A percentile compares a stretch with the other conserved stretches of the same genome.
Evolutionary conservation across 2,113 vertebrate genomes (phyloP).

Genomic region (Petrocephalus microphthalmus): DNA sequence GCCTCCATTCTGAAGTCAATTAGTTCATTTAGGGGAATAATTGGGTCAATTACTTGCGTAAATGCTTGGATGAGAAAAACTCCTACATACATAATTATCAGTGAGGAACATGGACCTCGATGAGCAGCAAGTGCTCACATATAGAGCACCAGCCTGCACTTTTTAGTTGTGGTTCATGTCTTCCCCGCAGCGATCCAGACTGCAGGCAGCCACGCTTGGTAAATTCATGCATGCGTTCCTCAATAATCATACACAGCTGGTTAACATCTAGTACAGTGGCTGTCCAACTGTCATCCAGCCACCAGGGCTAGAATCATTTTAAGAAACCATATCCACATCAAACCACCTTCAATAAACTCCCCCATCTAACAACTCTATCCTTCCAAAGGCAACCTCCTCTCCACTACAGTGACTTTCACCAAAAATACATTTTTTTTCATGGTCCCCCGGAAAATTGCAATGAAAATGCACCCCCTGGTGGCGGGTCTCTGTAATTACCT

Average conservation of each 20-base stretch:
- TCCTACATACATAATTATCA: not conserved
- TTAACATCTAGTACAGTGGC: not conserved
- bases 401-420: not conserved
- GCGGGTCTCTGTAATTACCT: not conserved
- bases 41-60: not conserved
- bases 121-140: not conserved
- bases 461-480: not conserved
- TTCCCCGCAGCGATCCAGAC: not conserved
- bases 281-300: not conserved
- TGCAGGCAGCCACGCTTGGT: not conserved
- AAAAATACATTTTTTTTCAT: not conserved
- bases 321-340: not conserved
- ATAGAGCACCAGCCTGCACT: not conserved
- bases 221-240: not conserved
- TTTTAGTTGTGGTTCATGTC: not conserved
- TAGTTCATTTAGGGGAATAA: not conserved
- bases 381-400: not conserved
- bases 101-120: not conserved
- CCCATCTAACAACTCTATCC: not conserved
- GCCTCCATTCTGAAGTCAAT: not conserved
- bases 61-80: not conserved
- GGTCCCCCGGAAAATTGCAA: not conserved
- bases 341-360: not conserved
- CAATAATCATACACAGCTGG: not conserved
- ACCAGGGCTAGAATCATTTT: not conserved